Evolutionary conservation across 2,113 vertebrate species (phyloP).

Genomic region (Mesoclemmys tuberculata): DNA sequence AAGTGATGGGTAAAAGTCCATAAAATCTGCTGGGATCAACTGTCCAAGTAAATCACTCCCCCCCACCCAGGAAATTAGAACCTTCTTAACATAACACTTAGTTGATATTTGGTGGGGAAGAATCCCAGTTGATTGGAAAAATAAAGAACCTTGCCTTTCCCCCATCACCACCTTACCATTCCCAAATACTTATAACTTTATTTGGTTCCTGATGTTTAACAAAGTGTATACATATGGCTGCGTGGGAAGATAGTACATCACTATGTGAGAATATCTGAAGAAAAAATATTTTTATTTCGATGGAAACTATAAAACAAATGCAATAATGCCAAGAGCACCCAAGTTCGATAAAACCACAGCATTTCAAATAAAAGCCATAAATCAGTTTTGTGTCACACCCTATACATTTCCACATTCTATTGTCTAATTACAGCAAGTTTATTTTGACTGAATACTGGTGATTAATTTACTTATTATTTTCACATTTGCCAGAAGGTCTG

Average conservation of each 20-base stretch:
- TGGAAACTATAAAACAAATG: fast-evolving
- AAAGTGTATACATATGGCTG: not conserved
- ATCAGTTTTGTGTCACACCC: not conserved
- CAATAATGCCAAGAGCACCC: fast-evolving
- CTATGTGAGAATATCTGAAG: fast-evolving
- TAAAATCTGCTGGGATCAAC: not conserved
- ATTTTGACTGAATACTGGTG: not conserved
- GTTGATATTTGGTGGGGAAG: not conserved
- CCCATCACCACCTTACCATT: fast-evolving
- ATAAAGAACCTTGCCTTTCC: not conserved
- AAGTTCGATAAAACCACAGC: fast-evolving
- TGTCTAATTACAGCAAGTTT: constrained; percentile 33
- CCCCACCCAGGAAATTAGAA: not conserved
- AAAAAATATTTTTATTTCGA: not conserved
- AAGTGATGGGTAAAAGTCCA: fast-evolving
- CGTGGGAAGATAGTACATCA: fast-evolving
- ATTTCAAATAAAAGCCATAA: fast-evolving
- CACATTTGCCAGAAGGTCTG: constrained; percentile 11
- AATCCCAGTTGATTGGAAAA: fast-evolving
- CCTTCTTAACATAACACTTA: not conserved
- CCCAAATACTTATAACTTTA: fast-evolving
- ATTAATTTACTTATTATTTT: constrained; percentile 17
- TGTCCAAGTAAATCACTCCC: fast-evolving
- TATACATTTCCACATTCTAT: not conserved
- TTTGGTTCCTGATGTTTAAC: not conserved